These are phyloP conservation scores for Drosophila merina DNA, from an alignment of 2,888 invertebrate genomes.

Conservation along the genomic window DNA sequence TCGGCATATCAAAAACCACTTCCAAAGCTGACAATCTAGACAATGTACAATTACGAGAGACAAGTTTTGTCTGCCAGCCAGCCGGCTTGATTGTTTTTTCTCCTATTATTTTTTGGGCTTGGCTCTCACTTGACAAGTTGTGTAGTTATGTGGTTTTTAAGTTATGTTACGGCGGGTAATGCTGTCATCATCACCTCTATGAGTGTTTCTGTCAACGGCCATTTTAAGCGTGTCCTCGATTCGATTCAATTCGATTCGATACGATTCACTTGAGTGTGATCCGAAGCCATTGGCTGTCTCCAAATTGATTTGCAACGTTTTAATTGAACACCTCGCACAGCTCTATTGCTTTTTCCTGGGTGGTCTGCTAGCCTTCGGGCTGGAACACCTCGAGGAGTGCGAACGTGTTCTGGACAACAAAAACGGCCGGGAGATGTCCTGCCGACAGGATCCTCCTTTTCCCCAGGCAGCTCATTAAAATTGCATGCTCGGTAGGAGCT, in stretches of 20 bases:
- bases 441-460: slow-evolving; percentile 11
- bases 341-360: slow-evolving; percentile 62
- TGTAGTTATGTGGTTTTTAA: slow-evolving; percentile 29
- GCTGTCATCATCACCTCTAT: slow-evolving; percentile 62
- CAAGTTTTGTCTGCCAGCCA: slow-evolving; percentile 51
- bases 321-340: slow-evolving; percentile 71
- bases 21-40: slow-evolving; percentile 59
- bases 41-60: slow-evolving; percentile 76
- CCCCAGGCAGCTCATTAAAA: slow-evolving; percentile 50
- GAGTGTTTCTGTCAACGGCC: slow-evolving; percentile 43
- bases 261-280: slow-evolving; percentile 16
- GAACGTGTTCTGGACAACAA: slow-evolving; percentile 50
- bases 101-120: slow-evolving; percentile 62
- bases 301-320: slow-evolving; percentile 76
- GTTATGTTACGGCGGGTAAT: slow-evolving; percentile 39
- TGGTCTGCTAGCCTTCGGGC: slow-evolving; percentile 50
- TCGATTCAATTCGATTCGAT: slow-evolving; percentile 35
- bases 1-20: slow-evolving; percentile 72
- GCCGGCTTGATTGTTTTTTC: slow-evolving; percentile 7
- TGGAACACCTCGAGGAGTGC: slow-evolving; percentile 30
- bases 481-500: slow-evolving; percentile 48
- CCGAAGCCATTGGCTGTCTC: slow-evolving; percentile 50
- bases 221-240: slow-evolving; percentile 45
- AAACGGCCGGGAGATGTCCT: slow-evolving; percentile 10
- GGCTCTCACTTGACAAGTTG: slow-evolving; percentile 68